Evolutionary conservation across 2,113 vertebrate species (phyloP), one percentile per base, ranked within the genome.

Genomic region (Phylloscopus trochilus): DNA sequence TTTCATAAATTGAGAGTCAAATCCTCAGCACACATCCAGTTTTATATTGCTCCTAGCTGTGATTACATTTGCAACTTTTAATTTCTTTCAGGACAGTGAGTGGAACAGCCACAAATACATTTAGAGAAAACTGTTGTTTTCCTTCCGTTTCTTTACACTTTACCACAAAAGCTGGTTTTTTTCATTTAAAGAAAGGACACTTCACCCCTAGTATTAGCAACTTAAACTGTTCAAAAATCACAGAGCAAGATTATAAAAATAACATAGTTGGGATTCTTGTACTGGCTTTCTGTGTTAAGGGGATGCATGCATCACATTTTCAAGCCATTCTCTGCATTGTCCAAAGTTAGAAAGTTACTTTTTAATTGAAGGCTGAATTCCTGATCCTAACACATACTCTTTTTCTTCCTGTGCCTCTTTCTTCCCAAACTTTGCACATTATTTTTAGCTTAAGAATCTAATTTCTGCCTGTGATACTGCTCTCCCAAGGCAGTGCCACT

Each of bases 241-340:
- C 82, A 88, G 64, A 93, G 49, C 41, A 56, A 44, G 52, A 70
- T 60, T 77, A 64, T 72, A 88, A 89, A 93, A 97, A 93, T 53
- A 96, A 96, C 90, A 96, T 96, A 81, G 88, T 4, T 97, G 66
- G 37, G 76, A 96, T 96, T 97, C 86, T 78, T 96, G 43, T 53
- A 49, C 49, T 64, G 52, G 22, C 49, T 75, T 90, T 96, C 53
- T 89, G 47, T 83, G 82, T 84, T 64, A 75, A 86, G 73, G n/a
- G 49, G 31, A 39, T 62, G 51, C 1, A 2, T 37, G 52, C 6
- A 27, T 87, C 39, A 51, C 73, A 93, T 94, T 93, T 96, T 93
- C 69, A 56, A 92, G 79, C 56, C 37, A 31, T 93, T 88, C 79
- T 75, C 58, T 75, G 79, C 83, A 64, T 90, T 94, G 64, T 89